These are phyloP conservation scores for Latrodectus hesperus DNA, from an alignment of 2,888 invertebrate genomes.

Conservation along the genomic window DNA sequence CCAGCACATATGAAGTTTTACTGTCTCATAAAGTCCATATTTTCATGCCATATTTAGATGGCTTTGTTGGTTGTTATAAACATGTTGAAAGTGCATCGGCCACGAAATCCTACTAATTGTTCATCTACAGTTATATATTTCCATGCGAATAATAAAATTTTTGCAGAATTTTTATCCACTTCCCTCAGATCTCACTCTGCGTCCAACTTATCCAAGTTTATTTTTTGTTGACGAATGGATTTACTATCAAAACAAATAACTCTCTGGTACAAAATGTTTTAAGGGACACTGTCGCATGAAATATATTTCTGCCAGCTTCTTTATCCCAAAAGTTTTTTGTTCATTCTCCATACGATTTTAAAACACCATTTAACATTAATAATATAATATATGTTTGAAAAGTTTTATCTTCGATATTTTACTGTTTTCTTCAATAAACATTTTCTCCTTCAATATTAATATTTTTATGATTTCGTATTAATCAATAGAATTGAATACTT, in stretches of 20 bases:
- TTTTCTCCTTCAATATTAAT: no score
- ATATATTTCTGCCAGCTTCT: slow-evolving; percentile 24
- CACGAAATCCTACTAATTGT: no score
- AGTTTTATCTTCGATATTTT: no score
- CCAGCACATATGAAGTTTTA: no score
- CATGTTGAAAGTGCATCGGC: neutral
- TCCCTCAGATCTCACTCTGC: neutral
- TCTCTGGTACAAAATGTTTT: slow-evolving; percentile 9
- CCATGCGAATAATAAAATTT: slow-evolving; percentile 7
- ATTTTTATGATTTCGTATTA: no score
- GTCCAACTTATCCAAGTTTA: no score
- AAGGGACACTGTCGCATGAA: slow-evolving; percentile 14
- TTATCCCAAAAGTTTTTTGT: slow-evolving; percentile 21
- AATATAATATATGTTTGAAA: no score
- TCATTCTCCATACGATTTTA: slow-evolving; percentile 5
- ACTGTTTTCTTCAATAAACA: no score
- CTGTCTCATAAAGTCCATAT: slow-evolving; percentile 7
- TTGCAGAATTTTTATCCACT: slow-evolving; percentile 10
- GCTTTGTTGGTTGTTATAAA: neutral
- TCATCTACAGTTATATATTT: slow-evolving; percentile 17
- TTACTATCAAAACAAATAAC: neutral
- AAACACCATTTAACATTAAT: no score
- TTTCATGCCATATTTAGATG: no score
- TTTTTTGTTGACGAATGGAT: no score
- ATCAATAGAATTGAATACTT: no score